Conservation (phyloP, 2,797 vertebrate genomes). For the Mareca strepera region DNA sequence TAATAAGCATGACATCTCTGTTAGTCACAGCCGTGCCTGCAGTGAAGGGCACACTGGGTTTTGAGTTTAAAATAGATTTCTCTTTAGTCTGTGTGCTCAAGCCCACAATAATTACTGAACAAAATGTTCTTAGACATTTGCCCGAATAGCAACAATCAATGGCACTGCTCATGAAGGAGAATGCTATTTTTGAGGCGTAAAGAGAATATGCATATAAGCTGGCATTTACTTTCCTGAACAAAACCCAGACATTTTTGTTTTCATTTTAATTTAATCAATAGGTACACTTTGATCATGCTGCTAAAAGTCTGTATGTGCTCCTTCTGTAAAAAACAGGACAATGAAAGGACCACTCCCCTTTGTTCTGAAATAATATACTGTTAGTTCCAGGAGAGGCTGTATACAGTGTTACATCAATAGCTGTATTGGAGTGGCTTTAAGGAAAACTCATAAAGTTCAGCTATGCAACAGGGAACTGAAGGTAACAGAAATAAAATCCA, state of each 20-base stretch:
- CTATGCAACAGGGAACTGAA: not conserved
- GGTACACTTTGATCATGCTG: not conserved
- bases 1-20: conserved; percentile 67
- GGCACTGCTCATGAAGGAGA: conserved; percentile 27
- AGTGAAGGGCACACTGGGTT: conserved; percentile 9
- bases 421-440: not conserved
- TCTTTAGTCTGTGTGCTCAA: conserved; percentile 46
- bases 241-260: conserved; percentile 10
- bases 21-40: conserved; percentile 67
- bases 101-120: conserved; percentile 24
- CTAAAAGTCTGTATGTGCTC: not conserved
- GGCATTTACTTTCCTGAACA: not conserved
- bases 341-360: not conserved
- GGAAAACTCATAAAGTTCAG: not conserved
- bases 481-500: not conserved
- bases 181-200: conserved; percentile 35
- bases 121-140: conserved; percentile 59
- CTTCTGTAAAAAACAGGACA: not conserved
- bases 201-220: not conserved
- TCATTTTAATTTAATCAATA: not conserved
- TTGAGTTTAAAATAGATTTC: conserved; percentile 70
- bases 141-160: conserved; percentile 64
- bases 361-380: not conserved
- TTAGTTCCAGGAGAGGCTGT: not conserved
- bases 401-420: not conserved